These are phyloP conservation scores for Mesoligia furuncula DNA, from an alignment of 2,888 invertebrate genomes.

Conservation along the genomic window DNA sequence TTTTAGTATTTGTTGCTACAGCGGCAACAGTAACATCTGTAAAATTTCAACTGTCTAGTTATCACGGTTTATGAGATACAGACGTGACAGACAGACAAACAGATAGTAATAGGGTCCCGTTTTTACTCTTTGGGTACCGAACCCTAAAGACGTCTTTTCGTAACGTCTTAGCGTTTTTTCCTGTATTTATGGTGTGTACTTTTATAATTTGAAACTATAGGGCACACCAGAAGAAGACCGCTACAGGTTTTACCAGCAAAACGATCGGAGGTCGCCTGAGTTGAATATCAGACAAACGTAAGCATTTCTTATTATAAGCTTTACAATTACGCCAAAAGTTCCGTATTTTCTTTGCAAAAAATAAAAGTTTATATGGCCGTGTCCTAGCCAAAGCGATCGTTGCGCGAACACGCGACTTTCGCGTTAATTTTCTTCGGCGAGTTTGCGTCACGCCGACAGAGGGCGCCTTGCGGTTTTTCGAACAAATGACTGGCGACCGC, in stretches of 20 bases:
- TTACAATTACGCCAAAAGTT: background rate
- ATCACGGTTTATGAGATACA: no score
- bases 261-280: slow-evolving; percentile 4
- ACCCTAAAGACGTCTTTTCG: no score
- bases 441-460: background rate
- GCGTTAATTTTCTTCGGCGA: background rate
- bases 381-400: background rate
- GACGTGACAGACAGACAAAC: no score
- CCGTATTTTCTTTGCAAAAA: background rate
- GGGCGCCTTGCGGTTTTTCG: background rate
- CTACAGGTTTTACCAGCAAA: background rate
- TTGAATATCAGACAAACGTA: slow-evolving; percentile 3
- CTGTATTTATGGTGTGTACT: background rate
- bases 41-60: no score
- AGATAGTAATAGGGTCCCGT: no score
- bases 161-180: background rate
- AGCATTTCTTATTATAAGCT: background rate
- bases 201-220: background rate
- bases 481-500: background rate
- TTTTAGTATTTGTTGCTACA: no score
- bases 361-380: background rate
- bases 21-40: no score
- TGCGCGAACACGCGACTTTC: no score
- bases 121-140: no score
- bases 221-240: background rate